Base-by-base conservation (phyloP, 2,113 vertebrate species). In the Prochilodus magdalenae region DNA sequence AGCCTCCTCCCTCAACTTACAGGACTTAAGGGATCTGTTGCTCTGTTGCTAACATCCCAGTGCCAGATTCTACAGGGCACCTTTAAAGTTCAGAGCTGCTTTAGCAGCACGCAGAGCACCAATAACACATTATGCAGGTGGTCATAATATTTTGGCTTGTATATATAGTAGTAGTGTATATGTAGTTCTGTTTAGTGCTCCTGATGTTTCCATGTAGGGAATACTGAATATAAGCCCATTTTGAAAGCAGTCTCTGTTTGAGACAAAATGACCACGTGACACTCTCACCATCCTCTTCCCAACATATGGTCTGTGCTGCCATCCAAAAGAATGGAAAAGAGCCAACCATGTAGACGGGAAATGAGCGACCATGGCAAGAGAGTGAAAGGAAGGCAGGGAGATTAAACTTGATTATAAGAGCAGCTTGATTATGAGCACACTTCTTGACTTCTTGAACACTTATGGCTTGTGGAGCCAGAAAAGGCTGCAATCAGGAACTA, bases 301-400 rank as follows among this genome's bases (percentile, higher is more conserved):
- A 33, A n/a, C 69, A 80, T 80, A 80, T 73, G 78, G 70, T 22
- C 69, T 26, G 63, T 30, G 62, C 55, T 65, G 78, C 60, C 53
- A 55, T 27, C 47, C 60, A 73, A 16, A 65, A 30, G 16, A 65
- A 30, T 16, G 5, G 26, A 65, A 15, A 30, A 65, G 26, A 30
- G 27, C 62, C 26, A 29, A 30, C 16, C 27, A 74, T 69, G 72
- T 36, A 24, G 47, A 66, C 36, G 18, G 36, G 55, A 55, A 15
- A 0, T 57, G 26, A 80, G 69, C 20, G 4, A 44, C 24, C 12
- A 12, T n/a, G 27, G 66, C n/a, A 44, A 62, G 40, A 49, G 36
- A 80, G 62, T 27, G 60, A 79, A n/a, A 75, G 27, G 27, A 3
- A 73, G 70, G 47, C 30, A 51, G 70, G 22, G 4, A 49, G 70